A percentile compares a stretch with the other conserved stretches of the same genome.
phyloP scores from a whole-genome alignment of 64 coral and sea anemone species.

The Montipora sp. region DNA sequence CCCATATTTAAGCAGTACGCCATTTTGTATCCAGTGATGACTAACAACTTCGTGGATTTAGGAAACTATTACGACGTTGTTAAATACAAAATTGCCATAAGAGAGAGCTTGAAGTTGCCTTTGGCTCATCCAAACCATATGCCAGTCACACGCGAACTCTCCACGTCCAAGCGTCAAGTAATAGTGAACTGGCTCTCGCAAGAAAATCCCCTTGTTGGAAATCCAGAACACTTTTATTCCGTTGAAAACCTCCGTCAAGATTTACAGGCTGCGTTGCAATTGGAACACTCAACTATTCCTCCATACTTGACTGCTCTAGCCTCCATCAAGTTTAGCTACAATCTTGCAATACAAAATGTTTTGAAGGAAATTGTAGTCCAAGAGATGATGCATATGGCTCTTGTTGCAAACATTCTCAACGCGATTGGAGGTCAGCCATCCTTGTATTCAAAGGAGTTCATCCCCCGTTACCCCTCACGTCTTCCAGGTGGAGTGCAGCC shows the following conservation, averaged over 20 bases:
- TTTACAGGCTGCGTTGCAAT: constrained; percentile 71
- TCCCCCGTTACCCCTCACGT: constrained; percentile 75
- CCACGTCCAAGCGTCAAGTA: constrained; percentile 58
- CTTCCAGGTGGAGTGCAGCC: constrained; percentile 81
- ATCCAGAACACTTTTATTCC: constrained; percentile 57
- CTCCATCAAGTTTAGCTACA: constrained; percentile 76
- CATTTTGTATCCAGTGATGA: constrained; percentile 85
- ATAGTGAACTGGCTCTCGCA: constrained; percentile 78
- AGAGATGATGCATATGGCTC: constrained; percentile 86
- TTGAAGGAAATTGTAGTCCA: constrained; percentile 66
- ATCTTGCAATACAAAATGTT: constrained; percentile 40
- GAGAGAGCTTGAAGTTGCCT: constrained; percentile 67
- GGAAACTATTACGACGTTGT: constrained; percentile 86
- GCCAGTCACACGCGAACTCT: constrained; percentile 84
- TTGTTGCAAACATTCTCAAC: constrained; percentile 86
- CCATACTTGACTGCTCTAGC: constrained; percentile 77
- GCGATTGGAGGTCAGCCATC: constrained; percentile 80
- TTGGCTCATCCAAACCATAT: constrained; percentile 82
- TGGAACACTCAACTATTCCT: constrained; percentile 89
- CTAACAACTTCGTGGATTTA: constrained; percentile 75
- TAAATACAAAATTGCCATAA: constrained; percentile 21
- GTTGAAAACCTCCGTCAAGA: constrained; percentile 54
- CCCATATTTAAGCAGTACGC: constrained; percentile 92
- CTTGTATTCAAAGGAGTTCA: constrained; percentile 56
- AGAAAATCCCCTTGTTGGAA: constrained; percentile 30